Evolutionary conservation across 2,888 invertebrate species (phyloP).

Genomic region (Neoascia interrupta): DNA sequence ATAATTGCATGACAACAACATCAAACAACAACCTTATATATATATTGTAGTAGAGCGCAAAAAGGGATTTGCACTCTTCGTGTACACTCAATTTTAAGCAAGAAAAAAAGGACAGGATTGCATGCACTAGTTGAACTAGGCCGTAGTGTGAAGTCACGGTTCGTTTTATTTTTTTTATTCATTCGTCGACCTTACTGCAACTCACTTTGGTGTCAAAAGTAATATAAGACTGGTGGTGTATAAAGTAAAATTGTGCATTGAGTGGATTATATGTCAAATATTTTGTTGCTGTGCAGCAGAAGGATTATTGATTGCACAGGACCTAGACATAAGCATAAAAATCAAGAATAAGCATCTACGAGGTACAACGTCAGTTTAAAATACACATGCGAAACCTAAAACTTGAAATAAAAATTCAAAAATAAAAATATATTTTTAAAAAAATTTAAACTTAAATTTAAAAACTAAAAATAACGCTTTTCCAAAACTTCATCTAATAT

Average conservation of each 20-base stretch:
- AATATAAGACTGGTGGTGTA: conserved; percentile 1
- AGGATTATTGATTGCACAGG: conserved; percentile 22
- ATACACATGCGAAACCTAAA: conserved; percentile 42
- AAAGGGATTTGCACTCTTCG: conserved; percentile 45
- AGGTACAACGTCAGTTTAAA: not conserved
- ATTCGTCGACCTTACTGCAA: too few relatives aligned
- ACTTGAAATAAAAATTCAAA: conserved; percentile 7
- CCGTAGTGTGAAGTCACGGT: conserved; percentile 22
- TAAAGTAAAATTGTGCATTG: conserved; percentile 15
- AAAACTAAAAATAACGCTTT: conserved; percentile 15
- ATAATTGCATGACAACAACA: conserved; percentile 55
- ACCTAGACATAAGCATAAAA: conserved; percentile 37
- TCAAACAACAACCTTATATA: conserved; percentile 23
- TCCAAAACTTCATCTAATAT: conserved; percentile 39
- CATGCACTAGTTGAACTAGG: conserved; percentile 48
- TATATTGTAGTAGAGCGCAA: conserved; percentile 11
- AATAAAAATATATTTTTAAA: not conserved
- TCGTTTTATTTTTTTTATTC: too few relatives aligned
- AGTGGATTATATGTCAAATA: conserved; percentile 16
- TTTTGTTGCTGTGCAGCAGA: conserved; percentile 28
- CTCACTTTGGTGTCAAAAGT: too few relatives aligned
- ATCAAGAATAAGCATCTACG: conserved; percentile 15
- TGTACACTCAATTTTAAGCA: conserved; percentile 30
- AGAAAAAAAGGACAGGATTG: conserved; percentile 25
- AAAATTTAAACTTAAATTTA: conserved; percentile 19